A percentile compares a stretch with the other conserved stretches of the same genome.
phyloP scores from a whole-genome alignment of 2,888 invertebrate genomes.

The Ellobium chinense region DNA sequence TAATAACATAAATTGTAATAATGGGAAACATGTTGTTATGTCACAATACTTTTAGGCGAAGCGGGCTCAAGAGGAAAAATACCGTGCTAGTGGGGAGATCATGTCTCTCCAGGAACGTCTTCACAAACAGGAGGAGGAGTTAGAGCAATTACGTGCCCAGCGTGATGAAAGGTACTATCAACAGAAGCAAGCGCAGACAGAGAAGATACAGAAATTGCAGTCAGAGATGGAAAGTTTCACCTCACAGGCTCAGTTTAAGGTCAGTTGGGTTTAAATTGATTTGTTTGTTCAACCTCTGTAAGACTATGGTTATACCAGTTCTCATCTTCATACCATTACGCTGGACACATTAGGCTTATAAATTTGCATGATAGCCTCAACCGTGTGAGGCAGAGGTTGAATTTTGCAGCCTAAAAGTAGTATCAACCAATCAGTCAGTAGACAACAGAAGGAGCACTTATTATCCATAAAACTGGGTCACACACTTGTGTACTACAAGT shows the following conservation, averaged over 20 bases:
- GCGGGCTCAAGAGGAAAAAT: slow-evolving; percentile 59
- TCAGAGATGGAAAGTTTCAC: slow-evolving; percentile 55
- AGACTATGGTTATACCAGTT: background rate
- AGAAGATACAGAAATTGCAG: slow-evolving; percentile 59
- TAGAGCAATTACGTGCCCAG: slow-evolving; percentile 56
- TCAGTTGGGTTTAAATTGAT: background rate
- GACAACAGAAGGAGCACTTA: too few species aligned
- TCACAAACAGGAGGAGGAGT: slow-evolving; percentile 57
- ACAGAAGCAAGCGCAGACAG: slow-evolving; percentile 54
- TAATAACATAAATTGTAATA: background rate
- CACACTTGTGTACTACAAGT: too few species aligned
- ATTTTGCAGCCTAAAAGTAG: too few species aligned
- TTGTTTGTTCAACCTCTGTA: background rate
- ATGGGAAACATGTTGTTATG: too few species aligned
- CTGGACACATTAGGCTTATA: too few species aligned
- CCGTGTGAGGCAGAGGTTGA: too few species aligned
- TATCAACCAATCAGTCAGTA: too few species aligned
- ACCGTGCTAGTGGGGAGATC: slow-evolving; percentile 63
- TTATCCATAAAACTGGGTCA: too few species aligned
- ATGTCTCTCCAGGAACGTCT: slow-evolving; percentile 60
- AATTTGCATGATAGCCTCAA: too few species aligned
- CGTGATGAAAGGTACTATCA: slow-evolving; percentile 50
- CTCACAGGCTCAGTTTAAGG: slow-evolving; percentile 63
- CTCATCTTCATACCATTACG: too few species aligned
- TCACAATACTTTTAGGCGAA: slow-evolving; percentile 49